A percentile compares a stretch with the other conserved stretches of the same genome.
These are phyloP conservation scores for Microplitis manilae DNA, from an alignment of 2,888 invertebrate species.

Conservation along the genomic window DNA sequence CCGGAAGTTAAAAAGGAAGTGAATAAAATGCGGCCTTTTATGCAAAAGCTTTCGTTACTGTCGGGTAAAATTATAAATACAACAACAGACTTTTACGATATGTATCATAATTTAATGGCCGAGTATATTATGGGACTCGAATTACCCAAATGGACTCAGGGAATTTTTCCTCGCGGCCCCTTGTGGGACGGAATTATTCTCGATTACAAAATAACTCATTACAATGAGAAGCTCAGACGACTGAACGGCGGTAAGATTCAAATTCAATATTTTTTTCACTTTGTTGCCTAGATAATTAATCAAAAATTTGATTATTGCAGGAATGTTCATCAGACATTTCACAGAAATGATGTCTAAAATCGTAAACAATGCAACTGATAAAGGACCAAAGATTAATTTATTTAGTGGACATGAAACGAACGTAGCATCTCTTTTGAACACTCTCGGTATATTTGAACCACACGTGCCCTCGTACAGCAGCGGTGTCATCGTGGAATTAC, in stretches of 20 bases:
- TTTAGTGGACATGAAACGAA: slow-evolving; percentile 80
- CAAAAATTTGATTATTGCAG: slow-evolving; percentile 58
- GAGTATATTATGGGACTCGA: slow-evolving; percentile 74
- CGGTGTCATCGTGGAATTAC: slow-evolving; percentile 58
- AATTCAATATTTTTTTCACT: neutral
- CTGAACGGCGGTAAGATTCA: slow-evolving; percentile 73
- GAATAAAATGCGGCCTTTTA: slow-evolving; percentile 47
- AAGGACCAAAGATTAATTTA: slow-evolving; percentile 72
- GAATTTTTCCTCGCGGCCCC: slow-evolving; percentile 73
- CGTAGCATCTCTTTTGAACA: slow-evolving; percentile 75
- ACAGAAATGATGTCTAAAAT: slow-evolving; percentile 71
- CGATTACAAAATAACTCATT: slow-evolving; percentile 75
- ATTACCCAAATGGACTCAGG: slow-evolving; percentile 75
- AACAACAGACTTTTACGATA: slow-evolving; percentile 53
- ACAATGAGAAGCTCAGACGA: slow-evolving; percentile 72
- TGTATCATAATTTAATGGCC: slow-evolving; percentile 63
- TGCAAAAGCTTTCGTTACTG: slow-evolving; percentile 50
- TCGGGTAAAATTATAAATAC: slow-evolving; percentile 54
- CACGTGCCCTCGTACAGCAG: slow-evolving; percentile 76
- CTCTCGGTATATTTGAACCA: slow-evolving; percentile 74
- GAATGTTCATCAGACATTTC: slow-evolving; percentile 73
- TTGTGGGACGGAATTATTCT: slow-evolving; percentile 73
- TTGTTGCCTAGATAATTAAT: neutral
- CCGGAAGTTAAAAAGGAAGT: slow-evolving; percentile 46
- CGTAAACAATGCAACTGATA: slow-evolving; percentile 57